Percentiles rank a stretch among this genome's conserved stretches.
Conservation (phyloP, 2,888 invertebrate species). For the Baronia brevicornis region DNA sequence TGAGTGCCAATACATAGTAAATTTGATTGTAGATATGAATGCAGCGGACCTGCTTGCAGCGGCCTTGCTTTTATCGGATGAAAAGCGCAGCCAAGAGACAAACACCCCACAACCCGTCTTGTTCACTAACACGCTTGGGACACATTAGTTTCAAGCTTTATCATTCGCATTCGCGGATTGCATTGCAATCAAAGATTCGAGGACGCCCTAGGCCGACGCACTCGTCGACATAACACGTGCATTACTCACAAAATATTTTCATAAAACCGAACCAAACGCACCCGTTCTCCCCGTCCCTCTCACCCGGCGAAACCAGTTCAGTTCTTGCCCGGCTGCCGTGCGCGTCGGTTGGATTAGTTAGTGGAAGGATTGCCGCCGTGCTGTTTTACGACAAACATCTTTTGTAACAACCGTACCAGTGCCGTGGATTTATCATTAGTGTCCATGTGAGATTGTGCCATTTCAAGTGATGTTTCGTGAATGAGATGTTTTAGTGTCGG, state of each 20-base stretch:
- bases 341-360: constrained; percentile 57
- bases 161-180: constrained; percentile 42
- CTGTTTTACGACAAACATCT: constrained; percentile 66
- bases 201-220: constrained; percentile 71
- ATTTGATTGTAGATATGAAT: constrained; percentile 52
- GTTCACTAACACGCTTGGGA: constrained; percentile 23
- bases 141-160: constrained; percentile 41
- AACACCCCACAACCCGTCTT: constrained; percentile 36
- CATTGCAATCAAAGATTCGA: constrained; percentile 65
- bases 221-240: constrained; percentile 73
- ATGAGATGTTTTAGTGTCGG: constrained; percentile 56
- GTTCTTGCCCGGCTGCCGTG: constrained; percentile 70
- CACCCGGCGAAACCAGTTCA: constrained; percentile 64
- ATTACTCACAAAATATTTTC: constrained; percentile 76
- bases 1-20: constrained; percentile 43
- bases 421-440: constrained; percentile 65
- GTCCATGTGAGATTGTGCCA: constrained; percentile 66
- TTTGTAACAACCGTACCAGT: constrained; percentile 62
- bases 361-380: constrained; percentile 34
- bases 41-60: constrained; percentile 35
- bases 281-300: constrained; percentile 46
- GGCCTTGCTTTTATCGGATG: constrained; percentile 36
- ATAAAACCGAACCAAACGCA: constrained; percentile 72
- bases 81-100: constrained; percentile 43
- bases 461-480: constrained; percentile 63